Evolutionary conservation across 2,797 vertebrate genomes (phyloP), one percentile per base, ranked within the genome.

Genomic region (Clarias fuscus): DNA sequence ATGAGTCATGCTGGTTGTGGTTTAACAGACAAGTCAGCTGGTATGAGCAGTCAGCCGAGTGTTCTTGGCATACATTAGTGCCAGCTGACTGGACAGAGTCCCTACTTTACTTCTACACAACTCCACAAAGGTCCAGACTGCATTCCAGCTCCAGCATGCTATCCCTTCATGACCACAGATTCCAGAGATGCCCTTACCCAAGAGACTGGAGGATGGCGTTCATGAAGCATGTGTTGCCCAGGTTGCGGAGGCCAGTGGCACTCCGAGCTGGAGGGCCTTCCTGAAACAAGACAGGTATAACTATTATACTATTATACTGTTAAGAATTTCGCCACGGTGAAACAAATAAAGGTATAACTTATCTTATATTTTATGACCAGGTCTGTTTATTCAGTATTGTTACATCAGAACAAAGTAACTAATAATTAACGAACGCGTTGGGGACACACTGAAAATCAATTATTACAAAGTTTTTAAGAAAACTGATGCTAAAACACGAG

Each of bases 161-260:
- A 88, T 85, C 48, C 84, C 84, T 68, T 24, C 53, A 17, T 64
- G 43, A 58, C 65, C 58, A 86, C 53, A 40, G 81, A 83, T 64
- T 82, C 67, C 0, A 15, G 17, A 61, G 53, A 73, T 27, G 78
- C 68, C 71, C 91, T 93, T 96, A 99, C 98, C 98, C 98, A 94
- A 99, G 97, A 0, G 98, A 99, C 94, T 99, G 98, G 79, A 99
- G 97, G 89, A 99, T 99, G 59, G 98, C 98, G 0, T 99, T 99
- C 98, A 99, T 99, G 92, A 99, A 99, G 93, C 98, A 99, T 0
- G 98, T 99, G 92, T 99, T 99, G 80, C 98, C 98, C 87, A 99
- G 91, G 91, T 99, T 99, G 82, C 98, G 95, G 48, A 99, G 96
- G 87, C 98, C 98, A 18, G 98, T 99, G 72, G 98, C 98, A 90